A percentile compares a stretch with the other conserved stretches of the same genome.
Evolutionary conservation across 2,113 vertebrate species (phyloP).

Genomic region (Tyto alba): DNA sequence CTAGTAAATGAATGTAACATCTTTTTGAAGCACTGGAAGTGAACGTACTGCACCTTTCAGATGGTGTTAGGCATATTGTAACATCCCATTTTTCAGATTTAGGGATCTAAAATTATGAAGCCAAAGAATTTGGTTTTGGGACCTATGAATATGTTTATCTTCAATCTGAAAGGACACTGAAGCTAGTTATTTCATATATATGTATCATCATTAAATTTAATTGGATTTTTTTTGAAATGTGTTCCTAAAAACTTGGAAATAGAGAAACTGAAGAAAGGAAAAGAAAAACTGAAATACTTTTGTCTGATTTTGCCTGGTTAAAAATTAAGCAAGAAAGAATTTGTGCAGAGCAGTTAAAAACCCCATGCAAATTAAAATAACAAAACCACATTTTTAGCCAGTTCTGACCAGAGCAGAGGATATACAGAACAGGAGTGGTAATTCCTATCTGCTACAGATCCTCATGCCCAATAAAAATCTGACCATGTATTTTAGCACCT

Average conservation of each 20-base stretch:
- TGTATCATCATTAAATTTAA: not conserved
- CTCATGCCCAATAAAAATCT: not conserved
- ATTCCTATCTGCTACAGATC: not conserved
- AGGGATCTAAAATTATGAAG: not conserved
- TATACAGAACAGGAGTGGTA: not conserved
- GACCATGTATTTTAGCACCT: not conserved
- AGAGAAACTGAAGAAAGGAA: not conserved
- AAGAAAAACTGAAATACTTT: not conserved
- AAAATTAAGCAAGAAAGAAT: not conserved
- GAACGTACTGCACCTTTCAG: not conserved
- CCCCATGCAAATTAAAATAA: not conserved
- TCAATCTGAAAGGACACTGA: not conserved
- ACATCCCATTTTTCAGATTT: not conserved
- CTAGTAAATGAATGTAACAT: not conserved
- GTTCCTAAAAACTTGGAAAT: not conserved
- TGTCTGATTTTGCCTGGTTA: not conserved
- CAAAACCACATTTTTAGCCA: not conserved
- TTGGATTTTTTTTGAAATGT: not conserved
- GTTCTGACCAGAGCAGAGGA: not conserved
- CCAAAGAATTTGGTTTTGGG: not conserved
- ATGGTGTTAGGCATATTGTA: not conserved
- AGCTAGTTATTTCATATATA: not conserved
- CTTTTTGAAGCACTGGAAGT: not conserved
- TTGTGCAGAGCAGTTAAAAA: not conserved
- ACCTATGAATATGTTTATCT: not conserved